Base-by-base conservation (phyloP, 2,113 vertebrate species). In the Malurus melanocephalus region DNA sequence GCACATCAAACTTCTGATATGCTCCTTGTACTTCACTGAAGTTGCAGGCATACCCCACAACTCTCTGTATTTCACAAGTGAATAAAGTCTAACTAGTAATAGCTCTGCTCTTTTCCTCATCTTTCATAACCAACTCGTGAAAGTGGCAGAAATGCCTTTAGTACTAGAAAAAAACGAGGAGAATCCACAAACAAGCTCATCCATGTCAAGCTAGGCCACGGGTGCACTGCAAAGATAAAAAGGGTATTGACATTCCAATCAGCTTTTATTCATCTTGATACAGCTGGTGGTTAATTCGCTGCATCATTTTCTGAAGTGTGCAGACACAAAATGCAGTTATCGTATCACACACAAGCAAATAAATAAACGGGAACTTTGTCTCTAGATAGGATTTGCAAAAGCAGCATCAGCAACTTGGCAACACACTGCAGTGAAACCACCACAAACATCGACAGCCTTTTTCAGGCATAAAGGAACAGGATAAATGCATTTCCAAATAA, bases 291-390 rank as follows among this genome's bases (percentile, higher is more conserved):
- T 95, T 96, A 96, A 97, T 96, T 95, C 84, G 21, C 96, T 97
- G 96, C 97, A 97, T 97, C 96, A 97, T 97, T 96, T 97, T 96
- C 92, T 79, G 64, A 93, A 96, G 93, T 4, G 59, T 94, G 87
- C 80, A 60, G 88, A 59, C 60, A 83, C 74, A 13, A 76, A 77
- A 53, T 48, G 71, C 92, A 89, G 94, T 40, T 84, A 91, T 16
- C 10, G 1, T 75, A 91, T 22, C 92, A 89, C 4, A 55, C 61
- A 85, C 6, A 30, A 57, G 38, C 57, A 94, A 78, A 91, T 45
- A 81, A 72, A 84, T 68, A 73, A 38, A 3, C 0, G 18, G 32
- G 53, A 76, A 92, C 85, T 93, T 93, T 17, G 7, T 15, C 64
- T 78, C 80, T 14, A 21, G 59, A 75, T 26, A 71, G 65, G 40